phyloP scores from a whole-genome alignment of 1,140 invertebrate genomes.

The Geopemphigus sp. region DNA sequence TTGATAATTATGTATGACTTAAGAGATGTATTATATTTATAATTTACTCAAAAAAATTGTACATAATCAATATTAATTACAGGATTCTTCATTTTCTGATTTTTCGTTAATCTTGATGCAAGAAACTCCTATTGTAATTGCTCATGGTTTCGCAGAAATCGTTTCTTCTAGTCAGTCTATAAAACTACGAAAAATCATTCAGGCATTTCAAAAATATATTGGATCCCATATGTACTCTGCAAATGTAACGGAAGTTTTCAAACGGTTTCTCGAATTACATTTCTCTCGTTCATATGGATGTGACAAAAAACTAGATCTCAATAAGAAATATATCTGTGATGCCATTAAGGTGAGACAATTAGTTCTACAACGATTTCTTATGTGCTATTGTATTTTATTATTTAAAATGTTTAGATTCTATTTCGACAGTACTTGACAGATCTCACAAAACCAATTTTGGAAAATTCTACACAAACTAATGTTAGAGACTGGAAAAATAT shows the following conservation, averaged over 20 bases:
- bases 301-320: constrained; percentile 42
- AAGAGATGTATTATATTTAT: too few relatives aligned
- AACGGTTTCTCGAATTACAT: constrained; percentile 34
- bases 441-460: constrained; percentile 37
- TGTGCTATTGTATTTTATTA: neutral
- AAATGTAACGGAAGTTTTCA: constrained; percentile 36
- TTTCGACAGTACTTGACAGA: constrained; percentile 37
- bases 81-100: constrained; percentile 44
- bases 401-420: constrained; percentile 30
- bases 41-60: neutral
- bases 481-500: constrained; percentile 27
- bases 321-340: constrained; percentile 42
- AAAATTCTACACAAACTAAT: constrained; percentile 23
- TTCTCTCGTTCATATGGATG: constrained; percentile 16
- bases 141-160: constrained; percentile 34
- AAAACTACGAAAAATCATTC: constrained; percentile 35
- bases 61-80: neutral
- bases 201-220: constrained; percentile 46
- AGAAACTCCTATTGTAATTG: constrained; percentile 44
- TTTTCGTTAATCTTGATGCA: constrained; percentile 34
- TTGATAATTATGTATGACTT: too few relatives aligned
- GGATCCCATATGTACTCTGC: constrained; percentile 40
- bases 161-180: constrained; percentile 33
- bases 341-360: constrained; percentile 12
- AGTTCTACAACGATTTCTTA: neutral